Conservation (phyloP, 2,888 invertebrate species). For the Euplagia quadripunctaria region DNA sequence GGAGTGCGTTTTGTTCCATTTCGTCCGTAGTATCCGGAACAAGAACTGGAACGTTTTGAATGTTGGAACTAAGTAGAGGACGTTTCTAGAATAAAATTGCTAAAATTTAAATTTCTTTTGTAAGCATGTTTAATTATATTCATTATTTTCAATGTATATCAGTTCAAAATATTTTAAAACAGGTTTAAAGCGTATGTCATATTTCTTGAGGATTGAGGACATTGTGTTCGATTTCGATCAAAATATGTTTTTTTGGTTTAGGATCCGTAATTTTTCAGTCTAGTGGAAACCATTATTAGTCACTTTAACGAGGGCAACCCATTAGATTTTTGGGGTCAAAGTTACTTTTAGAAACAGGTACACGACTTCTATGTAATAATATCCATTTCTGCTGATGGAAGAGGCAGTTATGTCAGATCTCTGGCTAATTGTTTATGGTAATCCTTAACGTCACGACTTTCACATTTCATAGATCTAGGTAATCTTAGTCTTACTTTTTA, state of each 20-base stretch:
- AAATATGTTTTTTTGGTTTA: not conserved
- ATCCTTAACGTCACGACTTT: too few relatives aligned
- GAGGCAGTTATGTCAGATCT: too few relatives aligned
- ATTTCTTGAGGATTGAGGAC: not conserved
- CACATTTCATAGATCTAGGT: too few relatives aligned
- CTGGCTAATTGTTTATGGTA: too few relatives aligned
- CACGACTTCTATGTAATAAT: too few relatives aligned
- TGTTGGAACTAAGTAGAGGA: constrained; percentile 31
- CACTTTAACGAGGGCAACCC: too few relatives aligned
- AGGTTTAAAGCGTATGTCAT: not conserved
- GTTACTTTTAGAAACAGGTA: too few relatives aligned
- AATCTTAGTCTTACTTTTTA: too few relatives aligned
- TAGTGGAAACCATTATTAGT: not conserved
- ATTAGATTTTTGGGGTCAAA: too few relatives aligned
- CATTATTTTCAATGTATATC: not conserved
- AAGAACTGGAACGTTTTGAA: constrained; percentile 30
- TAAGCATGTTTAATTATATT: constrained; percentile 15
- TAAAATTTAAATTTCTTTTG: constrained; percentile 17
- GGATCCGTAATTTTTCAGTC: not conserved
- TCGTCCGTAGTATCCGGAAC: constrained; percentile 19
- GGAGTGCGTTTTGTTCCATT: constrained; percentile 39
- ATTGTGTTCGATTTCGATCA: not conserved
- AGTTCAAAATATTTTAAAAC: not conserved
- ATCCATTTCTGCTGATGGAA: too few relatives aligned
- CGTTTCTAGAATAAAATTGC: constrained; percentile 28